Evolutionary conservation across 2,797 vertebrate species (phyloP).

Genomic region (Catamblyrhynchus diadema): DNA sequence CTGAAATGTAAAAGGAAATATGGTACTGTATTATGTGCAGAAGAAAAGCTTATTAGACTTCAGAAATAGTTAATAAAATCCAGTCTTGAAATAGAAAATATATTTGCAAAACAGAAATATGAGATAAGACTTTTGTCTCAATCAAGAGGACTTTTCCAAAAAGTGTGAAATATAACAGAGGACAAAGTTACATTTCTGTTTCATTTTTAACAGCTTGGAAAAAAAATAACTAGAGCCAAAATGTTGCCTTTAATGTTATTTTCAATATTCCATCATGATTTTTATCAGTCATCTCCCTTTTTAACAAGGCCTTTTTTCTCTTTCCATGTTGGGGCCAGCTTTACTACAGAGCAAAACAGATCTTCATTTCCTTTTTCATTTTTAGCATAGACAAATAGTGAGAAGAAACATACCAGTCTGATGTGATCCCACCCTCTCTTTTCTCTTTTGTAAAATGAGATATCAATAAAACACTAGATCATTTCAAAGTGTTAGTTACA

Average conservation of each 20-base stretch:
- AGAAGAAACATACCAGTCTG: not conserved
- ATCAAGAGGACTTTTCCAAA: not conserved
- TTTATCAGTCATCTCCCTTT: constrained; percentile 12
- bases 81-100: not conserved
- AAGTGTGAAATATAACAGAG: not conserved
- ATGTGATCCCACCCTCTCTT: not conserved
- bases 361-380: not conserved
- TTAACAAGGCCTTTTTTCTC: constrained; percentile 11
- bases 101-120: not conserved
- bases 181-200: not conserved
- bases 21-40: not conserved
- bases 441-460: not conserved
- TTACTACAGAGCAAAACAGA: not conserved
- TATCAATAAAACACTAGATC: not conserved
- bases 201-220: not conserved
- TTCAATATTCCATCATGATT: constrained; percentile 6
- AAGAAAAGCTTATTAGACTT: not conserved
- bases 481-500: not conserved
- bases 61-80: not conserved
- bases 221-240: not conserved
- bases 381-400: not conserved
- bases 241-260: constrained; percentile 20
- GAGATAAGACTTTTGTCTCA: not conserved
- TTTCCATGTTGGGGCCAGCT: not conserved
- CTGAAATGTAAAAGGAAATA: not conserved